Percentiles rank a stretch among this genome's conserved stretches.
These are phyloP conservation scores for Nephrocerus scutellatus DNA, from an alignment of 2,888 invertebrate species.

Conservation along the genomic window DNA sequence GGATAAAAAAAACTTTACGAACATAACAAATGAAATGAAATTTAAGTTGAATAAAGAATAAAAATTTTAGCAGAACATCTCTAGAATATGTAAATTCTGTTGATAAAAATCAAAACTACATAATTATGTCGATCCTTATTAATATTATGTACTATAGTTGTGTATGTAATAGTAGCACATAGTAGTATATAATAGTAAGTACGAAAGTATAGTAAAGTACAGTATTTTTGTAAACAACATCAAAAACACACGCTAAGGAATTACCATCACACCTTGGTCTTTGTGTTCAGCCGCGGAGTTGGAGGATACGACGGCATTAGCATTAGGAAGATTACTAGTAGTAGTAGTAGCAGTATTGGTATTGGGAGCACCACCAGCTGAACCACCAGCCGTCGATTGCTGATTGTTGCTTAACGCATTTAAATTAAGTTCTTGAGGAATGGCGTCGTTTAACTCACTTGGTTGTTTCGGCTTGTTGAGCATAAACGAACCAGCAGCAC, in stretches of 20 bases:
- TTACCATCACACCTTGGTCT: constrained; percentile 51
- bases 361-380: constrained; percentile 12
- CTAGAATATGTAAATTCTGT: no score
- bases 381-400: constrained; percentile 22
- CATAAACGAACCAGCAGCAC: constrained; percentile 46
- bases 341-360: constrained; percentile 17
- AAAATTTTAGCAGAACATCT: no score
- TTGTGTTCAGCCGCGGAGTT: constrained; percentile 47
- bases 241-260: constrained; percentile 29
- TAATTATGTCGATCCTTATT: no score
- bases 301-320: constrained; percentile 20
- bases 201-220: no score
- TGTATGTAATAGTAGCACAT: no score
- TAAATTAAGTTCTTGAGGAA: constrained; percentile 27
- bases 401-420: constrained; percentile 20
- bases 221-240: no score
- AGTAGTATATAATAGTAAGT: no score
- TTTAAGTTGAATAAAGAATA: no score
- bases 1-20: no score
- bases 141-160: no score
- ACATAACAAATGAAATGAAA: no score
- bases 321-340: constrained; percentile 24
- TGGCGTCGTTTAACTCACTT: constrained; percentile 56
- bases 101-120: no score
- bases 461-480: constrained; percentile 52